These are phyloP conservation scores for Pandemis cinnamomeana DNA, from an alignment of 2,888 invertebrate species.

Conservation along the genomic window DNA sequence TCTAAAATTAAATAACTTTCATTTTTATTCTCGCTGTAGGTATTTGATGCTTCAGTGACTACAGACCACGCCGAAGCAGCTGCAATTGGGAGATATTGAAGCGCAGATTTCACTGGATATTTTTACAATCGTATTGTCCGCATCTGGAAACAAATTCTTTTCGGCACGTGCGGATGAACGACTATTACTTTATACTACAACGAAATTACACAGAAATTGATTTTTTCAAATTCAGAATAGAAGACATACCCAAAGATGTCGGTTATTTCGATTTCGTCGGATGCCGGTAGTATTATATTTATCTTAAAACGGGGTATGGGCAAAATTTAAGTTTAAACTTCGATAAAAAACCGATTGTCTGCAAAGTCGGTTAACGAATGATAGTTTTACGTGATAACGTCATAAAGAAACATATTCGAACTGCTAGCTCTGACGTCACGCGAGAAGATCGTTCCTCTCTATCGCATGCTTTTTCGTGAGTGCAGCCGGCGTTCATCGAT, in stretches of 20 bases:
- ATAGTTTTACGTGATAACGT: too few species aligned
- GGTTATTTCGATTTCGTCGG: neutral
- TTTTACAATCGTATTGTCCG: constrained; percentile 28
- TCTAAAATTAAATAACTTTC: neutral
- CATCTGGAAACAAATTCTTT: constrained; percentile 9
- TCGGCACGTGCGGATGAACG: constrained; percentile 7
- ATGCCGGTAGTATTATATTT: neutral
- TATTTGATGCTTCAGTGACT: constrained; percentile 2
- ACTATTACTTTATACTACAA: constrained; percentile 14
- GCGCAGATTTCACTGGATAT: constrained; percentile 3
- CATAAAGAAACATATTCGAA: too few species aligned
- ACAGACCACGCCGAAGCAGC: neutral
- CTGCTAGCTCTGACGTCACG: too few species aligned
- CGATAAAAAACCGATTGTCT: too few species aligned
- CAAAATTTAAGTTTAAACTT: too few species aligned
- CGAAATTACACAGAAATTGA: neutral
- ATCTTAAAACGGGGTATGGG: too few species aligned
- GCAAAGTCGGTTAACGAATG: too few species aligned
- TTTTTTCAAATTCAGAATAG: neutral
- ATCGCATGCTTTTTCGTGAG: too few species aligned
- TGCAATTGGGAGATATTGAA: constrained; percentile 17
- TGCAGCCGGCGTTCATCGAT: too few species aligned
- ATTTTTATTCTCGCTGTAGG: constrained; percentile 4
- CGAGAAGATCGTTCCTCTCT: too few species aligned
- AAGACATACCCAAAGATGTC: neutral